phyloP scores from a whole-genome alignment of 2,797 vertebrate genomes.

The Glossophaga mutica region DNA sequence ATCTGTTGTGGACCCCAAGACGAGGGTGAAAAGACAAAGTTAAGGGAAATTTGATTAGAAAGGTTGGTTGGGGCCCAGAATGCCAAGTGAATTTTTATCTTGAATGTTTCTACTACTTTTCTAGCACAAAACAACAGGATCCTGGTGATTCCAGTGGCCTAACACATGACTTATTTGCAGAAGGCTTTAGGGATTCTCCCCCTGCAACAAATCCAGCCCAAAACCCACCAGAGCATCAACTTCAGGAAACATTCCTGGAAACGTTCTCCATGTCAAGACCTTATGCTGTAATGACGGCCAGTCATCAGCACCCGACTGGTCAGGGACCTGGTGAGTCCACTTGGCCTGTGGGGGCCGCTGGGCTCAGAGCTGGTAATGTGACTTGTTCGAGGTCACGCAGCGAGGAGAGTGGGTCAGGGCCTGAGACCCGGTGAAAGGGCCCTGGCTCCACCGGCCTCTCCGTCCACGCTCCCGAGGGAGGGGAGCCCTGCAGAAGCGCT shows the following conservation, averaged over 20 bases:
- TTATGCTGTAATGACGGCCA: too few relatives aligned
- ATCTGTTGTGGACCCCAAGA: neutral
- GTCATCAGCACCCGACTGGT: fast-evolving
- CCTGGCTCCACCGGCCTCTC: neutral
- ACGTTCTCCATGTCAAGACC: neutral
- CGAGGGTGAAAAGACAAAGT: neutral
- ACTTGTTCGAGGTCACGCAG: neutral
- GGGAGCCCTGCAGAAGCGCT: neutral
- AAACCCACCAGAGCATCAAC: too few relatives aligned
- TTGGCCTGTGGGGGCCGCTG: neutral
- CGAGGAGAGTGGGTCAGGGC: neutral
- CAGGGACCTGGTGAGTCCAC: neutral
- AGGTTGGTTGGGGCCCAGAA: neutral
- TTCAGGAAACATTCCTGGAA: neutral
- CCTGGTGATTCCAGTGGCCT: neutral
- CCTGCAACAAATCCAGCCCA: neutral
- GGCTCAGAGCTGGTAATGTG: neutral
- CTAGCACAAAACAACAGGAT: neutral
- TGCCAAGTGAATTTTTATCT: neutral
- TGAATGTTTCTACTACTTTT: neutral
- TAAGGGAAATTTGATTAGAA: neutral
- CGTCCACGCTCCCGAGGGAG: neutral
- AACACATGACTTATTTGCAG: neutral
- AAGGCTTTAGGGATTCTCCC: neutral
- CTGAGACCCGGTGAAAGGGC: neutral